phyloP scores from a whole-genome alignment of 2,888 invertebrate species.

The Pollenia angustigena region DNA sequence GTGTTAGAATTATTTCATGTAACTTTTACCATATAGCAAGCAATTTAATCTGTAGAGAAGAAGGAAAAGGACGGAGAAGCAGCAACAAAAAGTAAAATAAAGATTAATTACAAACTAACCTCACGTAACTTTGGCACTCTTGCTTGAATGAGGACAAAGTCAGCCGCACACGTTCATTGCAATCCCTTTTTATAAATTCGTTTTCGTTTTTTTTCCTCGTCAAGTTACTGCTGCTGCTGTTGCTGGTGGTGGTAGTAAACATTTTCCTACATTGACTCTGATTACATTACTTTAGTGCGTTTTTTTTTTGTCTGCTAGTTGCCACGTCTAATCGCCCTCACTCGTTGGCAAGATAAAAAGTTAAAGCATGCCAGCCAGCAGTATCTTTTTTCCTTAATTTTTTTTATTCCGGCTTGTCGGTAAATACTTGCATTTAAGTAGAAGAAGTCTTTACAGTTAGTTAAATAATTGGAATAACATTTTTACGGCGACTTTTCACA shows the following conservation, averaged over 20 bases:
- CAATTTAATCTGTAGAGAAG: conserved; percentile 51
- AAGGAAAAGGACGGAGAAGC: not conserved
- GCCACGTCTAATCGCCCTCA: conserved; percentile 64
- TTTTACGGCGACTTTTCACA: not conserved
- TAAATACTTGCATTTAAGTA: not conserved
- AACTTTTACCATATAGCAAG: conserved; percentile 57
- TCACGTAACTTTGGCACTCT: conserved; percentile 73
- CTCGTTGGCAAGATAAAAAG: conserved; percentile 58
- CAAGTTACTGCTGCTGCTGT: conserved; percentile 1
- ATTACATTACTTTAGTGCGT: conserved; percentile 50
- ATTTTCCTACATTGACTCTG: conserved; percentile 65
- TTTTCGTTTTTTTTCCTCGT: conserved; percentile 32
- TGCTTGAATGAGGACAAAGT: conserved; percentile 67
- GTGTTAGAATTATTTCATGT: conserved; percentile 37
- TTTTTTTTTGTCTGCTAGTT: conserved; percentile 33
- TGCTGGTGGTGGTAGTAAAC: conserved; percentile 34
- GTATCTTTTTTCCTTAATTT: conserved; percentile 25
- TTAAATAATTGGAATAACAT: not conserved
- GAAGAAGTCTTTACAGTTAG: conserved; percentile 30
- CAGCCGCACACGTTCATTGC: conserved; percentile 68
- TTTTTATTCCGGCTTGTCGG: conserved; percentile 7
- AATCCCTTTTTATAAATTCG: conserved; percentile 40
- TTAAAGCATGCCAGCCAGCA: conserved; percentile 59
- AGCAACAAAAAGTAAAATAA: conserved; percentile 29
- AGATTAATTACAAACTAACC: conserved; percentile 74